Evolutionary conservation across 2,888 invertebrate genomes (phyloP), one percentile per base, ranked within the genome.

Genomic region (Pterostichus niger): DNA sequence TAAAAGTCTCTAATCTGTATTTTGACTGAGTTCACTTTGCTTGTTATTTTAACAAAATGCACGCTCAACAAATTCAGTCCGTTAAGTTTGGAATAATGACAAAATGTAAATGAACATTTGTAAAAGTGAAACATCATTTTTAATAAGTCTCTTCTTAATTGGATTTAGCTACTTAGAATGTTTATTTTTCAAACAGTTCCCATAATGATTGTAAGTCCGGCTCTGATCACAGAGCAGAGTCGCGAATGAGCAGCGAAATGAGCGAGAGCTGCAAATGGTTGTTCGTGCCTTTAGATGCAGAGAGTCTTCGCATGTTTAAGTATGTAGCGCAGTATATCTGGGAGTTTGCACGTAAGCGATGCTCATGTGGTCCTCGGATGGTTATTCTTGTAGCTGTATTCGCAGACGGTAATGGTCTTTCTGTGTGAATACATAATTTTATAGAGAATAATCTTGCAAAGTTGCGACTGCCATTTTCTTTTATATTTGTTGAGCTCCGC

Each of bases 361-460:
- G 68, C 44, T 71, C 68, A 40, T 71, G 68, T 71, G 68, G 40
- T 71, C 44, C 46, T 71, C n/a, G 11, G 46, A 44, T 71, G 64
- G 64, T 40, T 56, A 71, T 71, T 44, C 68, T 71, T 44, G 68
- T 17, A 44, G 52, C 56, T 56, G 56, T 76, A 76, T 76, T 56
- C 46, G 49, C 76, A 76, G 56, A 76, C 56, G n/a, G 76, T 76
- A 76, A 76, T 76, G 76, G 17, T 56, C 49, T 75, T 54, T 76
- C 54, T 54, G 76, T 56, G 31, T 85, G 85, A 85, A 85, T 85
- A 79, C 85, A 84, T 86, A 86, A 85, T 86, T 86, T 85, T 85
- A 86, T 85, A 85, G 85, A 86, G 85, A 84, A 80, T 85, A 85
- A 86, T 86, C 85, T 84, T 80, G 33, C 83, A 84, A 84, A 84